These are phyloP conservation scores for Xiphydria camelus DNA, from an alignment of 2,888 invertebrate genomes.

Conservation along the genomic window DNA sequence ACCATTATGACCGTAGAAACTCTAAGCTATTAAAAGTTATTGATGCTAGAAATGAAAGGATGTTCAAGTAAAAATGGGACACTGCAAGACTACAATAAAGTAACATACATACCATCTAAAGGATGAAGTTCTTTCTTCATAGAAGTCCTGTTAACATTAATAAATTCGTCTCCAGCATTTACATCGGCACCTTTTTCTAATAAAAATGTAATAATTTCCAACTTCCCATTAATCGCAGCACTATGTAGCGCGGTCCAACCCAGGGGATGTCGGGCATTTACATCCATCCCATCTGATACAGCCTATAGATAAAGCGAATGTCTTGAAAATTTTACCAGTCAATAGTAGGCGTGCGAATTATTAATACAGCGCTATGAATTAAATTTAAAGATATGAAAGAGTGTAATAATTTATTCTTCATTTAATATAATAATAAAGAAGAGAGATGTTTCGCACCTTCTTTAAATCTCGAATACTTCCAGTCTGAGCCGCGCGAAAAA, in stretches of 20 bases:
- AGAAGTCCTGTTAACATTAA: slow-evolving; percentile 70
- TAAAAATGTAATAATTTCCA: slow-evolving; percentile 64
- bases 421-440: too few relatives aligned
- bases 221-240: slow-evolving; percentile 78
- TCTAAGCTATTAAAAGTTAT: too few relatives aligned
- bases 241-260: slow-evolving; percentile 89
- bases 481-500: slow-evolving; percentile 61
- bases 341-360: too few relatives aligned
- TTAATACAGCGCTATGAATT: background rate
- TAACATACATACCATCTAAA: slow-evolving; percentile 73
- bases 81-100: too few relatives aligned
- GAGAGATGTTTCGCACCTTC: slow-evolving; percentile 59
- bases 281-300: slow-evolving; percentile 60
- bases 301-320: slow-evolving; percentile 38
- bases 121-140: slow-evolving; percentile 70
- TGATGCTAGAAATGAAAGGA: slow-evolving; percentile 1
- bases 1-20: too few relatives aligned
- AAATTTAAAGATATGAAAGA: background rate
- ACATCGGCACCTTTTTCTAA: slow-evolving; percentile 78
- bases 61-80: too few relatives aligned
- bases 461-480: slow-evolving; percentile 60
- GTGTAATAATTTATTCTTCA: too few relatives aligned
- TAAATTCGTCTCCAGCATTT: slow-evolving; percentile 76
- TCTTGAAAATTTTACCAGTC: too few relatives aligned
- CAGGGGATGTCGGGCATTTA: slow-evolving; percentile 73